Base-by-base conservation (phyloP, 2,797 vertebrate genomes). In the Muscicapa comitata region DNA sequence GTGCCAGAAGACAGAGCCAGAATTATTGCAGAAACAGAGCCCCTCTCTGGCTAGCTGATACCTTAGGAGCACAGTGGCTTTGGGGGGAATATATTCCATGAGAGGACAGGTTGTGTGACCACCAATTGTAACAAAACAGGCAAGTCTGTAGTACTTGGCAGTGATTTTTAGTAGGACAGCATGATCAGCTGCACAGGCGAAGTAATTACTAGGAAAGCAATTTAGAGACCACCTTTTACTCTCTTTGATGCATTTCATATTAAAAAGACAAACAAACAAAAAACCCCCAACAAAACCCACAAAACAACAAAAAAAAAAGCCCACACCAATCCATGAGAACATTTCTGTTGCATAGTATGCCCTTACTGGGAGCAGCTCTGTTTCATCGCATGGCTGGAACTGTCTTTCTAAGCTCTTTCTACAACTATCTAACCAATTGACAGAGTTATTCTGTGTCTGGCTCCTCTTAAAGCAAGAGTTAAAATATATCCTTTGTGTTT, bases 11-110 rank as follows among this genome's bases (percentile, higher is more conserved):
- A 15, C 5, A 87, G 18, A 75, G 21, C 0, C 25, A 51, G 17
- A 86, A 16, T 61, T 81, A 42, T 5, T 17, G 53, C 37, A 38
- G 67, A 85, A 89, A 62, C 7, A 43, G 37, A 74, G 8, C 2
- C 7, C 12, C 33, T 77, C 11, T 80, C 38, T 74, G 40, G 6
- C 25, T 48, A 17, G 29, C 9, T 12, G 6, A 11, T 11, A 28
- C 10, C 25, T 74, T 57, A 48, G 28, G 17, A 80, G 8, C 4
- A 13, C 13, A 7, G 11, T 19, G 28, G 23, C 17, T 70, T 79
- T 73, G 19, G 18, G 16, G 71, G 2, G 5, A 9, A 40, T 13
- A 7, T 0, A 1, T 3, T 78, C 12, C 0, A 0, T 6, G 18
- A 9, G 4, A 18, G 5, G 2, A 25, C 4, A 17, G 23, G 14